Evolutionary conservation across 1,140 invertebrate genomes (phyloP).

Genomic region (Hylyphantes graminicola): DNA sequence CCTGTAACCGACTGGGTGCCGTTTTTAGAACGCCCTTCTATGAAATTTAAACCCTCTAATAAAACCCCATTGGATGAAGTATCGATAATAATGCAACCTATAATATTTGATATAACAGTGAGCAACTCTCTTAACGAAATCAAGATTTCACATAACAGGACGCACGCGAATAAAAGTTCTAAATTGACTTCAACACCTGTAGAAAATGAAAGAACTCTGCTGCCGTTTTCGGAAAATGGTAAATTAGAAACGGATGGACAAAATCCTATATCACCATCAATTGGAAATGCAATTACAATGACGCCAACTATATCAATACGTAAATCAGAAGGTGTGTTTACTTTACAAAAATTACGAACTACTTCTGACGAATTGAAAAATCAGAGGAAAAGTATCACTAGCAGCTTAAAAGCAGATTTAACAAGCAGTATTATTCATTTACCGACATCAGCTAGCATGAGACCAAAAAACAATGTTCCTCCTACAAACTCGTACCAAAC

Average conservation of each 20-base stretch:
- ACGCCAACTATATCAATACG: not conserved
- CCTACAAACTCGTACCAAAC: not conserved
- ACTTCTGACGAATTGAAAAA: not conserved
- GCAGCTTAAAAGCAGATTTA: too few species aligned
- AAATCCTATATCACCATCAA: not conserved
- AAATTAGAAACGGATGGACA: not conserved
- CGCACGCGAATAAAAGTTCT: not conserved
- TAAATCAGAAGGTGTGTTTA: not conserved
- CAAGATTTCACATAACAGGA: not conserved
- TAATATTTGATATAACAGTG: conserved; percentile 55
- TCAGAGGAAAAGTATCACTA: too few species aligned
- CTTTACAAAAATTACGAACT: not conserved
- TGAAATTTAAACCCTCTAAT: conserved; percentile 56
- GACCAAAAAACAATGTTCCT: not conserved
- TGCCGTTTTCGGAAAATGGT: not conserved
- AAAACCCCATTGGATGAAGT: conserved; percentile 29
- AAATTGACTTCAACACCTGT: not conserved
- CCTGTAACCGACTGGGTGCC: conserved; percentile 62
- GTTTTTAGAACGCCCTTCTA: conserved; percentile 58
- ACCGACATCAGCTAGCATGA: not conserved
- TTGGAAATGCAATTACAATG: not conserved
- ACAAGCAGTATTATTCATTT: too few species aligned
- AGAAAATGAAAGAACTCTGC: not conserved
- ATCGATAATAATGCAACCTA: conserved; percentile 41
- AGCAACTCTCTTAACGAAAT: conserved; percentile 16